These are phyloP conservation scores for Drosophila repletoides DNA, from an alignment of 1,140 invertebrate genomes.

Conservation along the genomic window DNA sequence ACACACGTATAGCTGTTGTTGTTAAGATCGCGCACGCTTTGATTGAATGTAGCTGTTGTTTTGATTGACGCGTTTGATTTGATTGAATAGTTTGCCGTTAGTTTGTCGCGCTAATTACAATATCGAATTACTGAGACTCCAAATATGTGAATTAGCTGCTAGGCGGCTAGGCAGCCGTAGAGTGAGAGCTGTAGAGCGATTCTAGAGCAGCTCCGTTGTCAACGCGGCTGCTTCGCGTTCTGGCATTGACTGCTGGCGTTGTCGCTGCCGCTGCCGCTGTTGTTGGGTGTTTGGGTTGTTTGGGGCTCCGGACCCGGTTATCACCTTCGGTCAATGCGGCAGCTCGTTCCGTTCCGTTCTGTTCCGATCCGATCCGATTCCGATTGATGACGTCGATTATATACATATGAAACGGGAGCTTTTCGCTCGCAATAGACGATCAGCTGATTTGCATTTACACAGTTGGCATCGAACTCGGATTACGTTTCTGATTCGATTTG, in stretches of 20 bases:
- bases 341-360: constrained; percentile 39
- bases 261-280: constrained; percentile 23
- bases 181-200: constrained; percentile 36
- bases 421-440: constrained; percentile 30
- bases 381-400: constrained; percentile 62
- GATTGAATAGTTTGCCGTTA: constrained; percentile 27
- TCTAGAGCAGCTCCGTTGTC: constrained; percentile 71
- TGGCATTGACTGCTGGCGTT: constrained; percentile 65
- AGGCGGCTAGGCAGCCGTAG: constrained; percentile 6
- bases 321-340: constrained; percentile 39
- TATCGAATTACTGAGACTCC: neutral
- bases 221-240: constrained; percentile 73
- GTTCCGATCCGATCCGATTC: too few species aligned
- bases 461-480: neutral
- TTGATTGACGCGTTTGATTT: constrained; percentile 31
- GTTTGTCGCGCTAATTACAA: constrained; percentile 27
- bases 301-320: constrained; percentile 38
- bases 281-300: constrained; percentile 29
- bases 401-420: constrained; percentile 36
- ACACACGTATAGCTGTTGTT: constrained; percentile 29
- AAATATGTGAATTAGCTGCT: constrained; percentile 9
- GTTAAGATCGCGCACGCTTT: neutral
- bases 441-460: constrained; percentile 39
- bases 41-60: constrained; percentile 10
- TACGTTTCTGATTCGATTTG: neutral